Percentiles rank a stretch among this genome's conserved stretches.
Conservation (phyloP, 2,113 vertebrate species). For the Siphamia tubifer region DNA sequence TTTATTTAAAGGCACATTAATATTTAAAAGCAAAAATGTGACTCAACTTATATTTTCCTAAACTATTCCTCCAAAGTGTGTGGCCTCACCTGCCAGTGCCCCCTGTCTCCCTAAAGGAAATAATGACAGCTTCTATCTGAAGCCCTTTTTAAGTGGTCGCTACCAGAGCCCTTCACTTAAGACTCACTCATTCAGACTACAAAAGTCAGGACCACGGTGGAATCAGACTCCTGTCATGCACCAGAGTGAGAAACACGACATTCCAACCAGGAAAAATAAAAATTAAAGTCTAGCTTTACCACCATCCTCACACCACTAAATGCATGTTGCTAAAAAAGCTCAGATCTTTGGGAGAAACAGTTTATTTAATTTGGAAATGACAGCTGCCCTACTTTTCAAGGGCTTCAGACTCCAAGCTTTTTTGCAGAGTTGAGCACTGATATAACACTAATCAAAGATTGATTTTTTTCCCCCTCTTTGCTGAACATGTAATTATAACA, state of each 20-base stretch:
- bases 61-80: conserved; percentile 14
- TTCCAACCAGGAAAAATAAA: conserved; percentile 66
- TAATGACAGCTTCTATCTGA: conserved; percentile 71
- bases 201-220: conserved; percentile 44
- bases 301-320: conserved; percentile 73
- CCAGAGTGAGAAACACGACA: conserved; percentile 50
- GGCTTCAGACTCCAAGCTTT: conserved; percentile 30
- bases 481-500: conserved; percentile 40
- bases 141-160: conserved; percentile 56
- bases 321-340: conserved; percentile 68
- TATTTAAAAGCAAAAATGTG: conserved; percentile 23
- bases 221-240: conserved; percentile 54
- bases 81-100: conserved; percentile 53
- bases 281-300: conserved; percentile 71
- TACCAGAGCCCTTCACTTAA: conserved; percentile 44
- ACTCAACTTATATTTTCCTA: not conserved
- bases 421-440: conserved; percentile 6
- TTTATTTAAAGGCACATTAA: conserved; percentile 1
- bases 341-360: conserved; percentile 47
- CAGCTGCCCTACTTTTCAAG: conserved; percentile 44
- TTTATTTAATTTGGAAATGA: conserved; percentile 73
- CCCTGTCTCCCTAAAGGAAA: conserved; percentile 40
- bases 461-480: not conserved
- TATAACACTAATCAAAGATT: conserved; percentile 5
- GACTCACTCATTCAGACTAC: conserved; percentile 52